Conservation (phyloP, 2,797 vertebrate genomes). For the Enteromius afrohamiltoni region DNA sequence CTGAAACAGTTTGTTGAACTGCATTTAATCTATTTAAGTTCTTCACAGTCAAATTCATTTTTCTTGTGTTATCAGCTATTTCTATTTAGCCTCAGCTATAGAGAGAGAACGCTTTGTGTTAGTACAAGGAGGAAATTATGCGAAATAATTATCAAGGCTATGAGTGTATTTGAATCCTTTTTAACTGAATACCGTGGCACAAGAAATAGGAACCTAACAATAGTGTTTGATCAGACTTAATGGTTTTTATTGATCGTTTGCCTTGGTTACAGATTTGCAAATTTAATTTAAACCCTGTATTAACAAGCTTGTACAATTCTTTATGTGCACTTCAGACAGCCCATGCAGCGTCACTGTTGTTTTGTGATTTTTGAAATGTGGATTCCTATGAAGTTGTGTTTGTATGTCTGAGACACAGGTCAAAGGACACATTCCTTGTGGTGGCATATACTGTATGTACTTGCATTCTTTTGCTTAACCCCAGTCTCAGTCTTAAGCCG, state of each 20-base stretch:
- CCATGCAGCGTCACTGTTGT: neutral
- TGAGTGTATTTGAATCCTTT: constrained; percentile 34
- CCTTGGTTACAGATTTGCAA: neutral
- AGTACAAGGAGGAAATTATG: constrained; percentile 24
- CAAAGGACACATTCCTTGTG: constrained; percentile 40
- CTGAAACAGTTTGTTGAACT: too few species aligned
- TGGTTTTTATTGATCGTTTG: neutral
- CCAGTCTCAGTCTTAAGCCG: constrained; percentile 42
- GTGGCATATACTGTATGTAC: constrained; percentile 25
- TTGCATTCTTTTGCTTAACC: constrained; percentile 44
- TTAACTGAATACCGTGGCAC: constrained; percentile 24
- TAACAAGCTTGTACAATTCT: neutral
- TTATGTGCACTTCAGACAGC: neutral
- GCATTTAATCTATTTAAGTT: constrained; percentile 8
- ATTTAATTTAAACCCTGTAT: neutral
- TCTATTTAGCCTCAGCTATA: neutral
- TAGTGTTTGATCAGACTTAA: constrained; percentile 7
- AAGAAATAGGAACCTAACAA: neutral
- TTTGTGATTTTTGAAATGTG: constrained; percentile 37
- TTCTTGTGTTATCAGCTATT: constrained; percentile 24
- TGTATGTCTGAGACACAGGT: constrained; percentile 41
- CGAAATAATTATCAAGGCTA: constrained; percentile 35
- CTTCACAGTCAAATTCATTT: constrained; percentile 38
- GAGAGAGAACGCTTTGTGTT: constrained; percentile 41
- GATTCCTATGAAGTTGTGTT: constrained; percentile 16